Base-by-base conservation (phyloP, 2,797 vertebrate genomes). In the Mergus octosetaceus region DNA sequence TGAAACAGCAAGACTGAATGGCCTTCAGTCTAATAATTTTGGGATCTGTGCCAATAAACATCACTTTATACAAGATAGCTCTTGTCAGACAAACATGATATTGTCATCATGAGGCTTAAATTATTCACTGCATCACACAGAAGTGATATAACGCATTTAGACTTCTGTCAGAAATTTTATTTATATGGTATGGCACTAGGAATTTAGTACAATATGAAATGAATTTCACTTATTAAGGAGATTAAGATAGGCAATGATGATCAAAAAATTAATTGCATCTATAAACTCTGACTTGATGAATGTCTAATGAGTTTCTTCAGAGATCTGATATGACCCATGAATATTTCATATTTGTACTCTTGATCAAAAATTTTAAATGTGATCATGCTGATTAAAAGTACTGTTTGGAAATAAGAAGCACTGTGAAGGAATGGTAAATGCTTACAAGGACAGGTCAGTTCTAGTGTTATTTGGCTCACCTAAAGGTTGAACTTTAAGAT, bases 1-100 rank as follows among this genome's bases (percentile, higher is more conserved):
- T 38, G 45, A 95, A 91, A 94, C 19, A 47, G 79, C 49, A 94
- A 85, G 62, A 72, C 58, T 28, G 62, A 84, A 86, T 62, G 47
- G 76, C 45, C 62, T 86, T 21, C 47, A 65, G 66, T 36, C 49
- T 81, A 70, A 45, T 36, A 72, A 93, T 72, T 89, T 89, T 93
- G 73, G 93, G 88, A 94, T 70, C 7, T 15, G 17, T 70, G 87
- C 89, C 91, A 93, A 85, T 61, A 95, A 93, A 82, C 56, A 86
- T 84, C 13, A 21, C 47, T 81, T 90, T 90, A 83, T 47, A 90
- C 27, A 81, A 73, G 62, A 95, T 38, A 84, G 43, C 24, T 84
- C 79, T 88, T 91, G 76, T 91, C 90, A 96, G 83, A 95, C 62
- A 94, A 93, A 94, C 58, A 81, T n/a, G 75, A 47, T 88, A 77